Evolutionary conservation across 1,140 invertebrate species (phyloP).

Genomic region (Drosophila orosa): DNA sequence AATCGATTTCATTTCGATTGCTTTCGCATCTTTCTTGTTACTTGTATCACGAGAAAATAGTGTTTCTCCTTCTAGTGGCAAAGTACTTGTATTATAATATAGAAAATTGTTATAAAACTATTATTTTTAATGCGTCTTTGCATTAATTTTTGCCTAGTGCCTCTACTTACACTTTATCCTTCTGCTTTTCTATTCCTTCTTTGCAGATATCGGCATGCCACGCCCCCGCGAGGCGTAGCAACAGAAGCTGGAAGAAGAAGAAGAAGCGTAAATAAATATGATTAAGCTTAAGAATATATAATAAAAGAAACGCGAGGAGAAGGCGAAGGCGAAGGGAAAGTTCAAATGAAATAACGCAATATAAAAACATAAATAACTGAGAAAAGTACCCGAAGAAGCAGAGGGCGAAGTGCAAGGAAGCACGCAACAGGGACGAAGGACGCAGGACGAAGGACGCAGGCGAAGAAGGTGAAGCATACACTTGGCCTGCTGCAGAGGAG

Average conservation of each 20-base stretch:
- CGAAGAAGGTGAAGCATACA: constrained; percentile 21
- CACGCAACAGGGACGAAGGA: constrained; percentile 16
- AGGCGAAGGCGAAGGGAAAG: constrained; percentile 54
- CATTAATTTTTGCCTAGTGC: background rate
- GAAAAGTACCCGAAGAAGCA: constrained; percentile 25
- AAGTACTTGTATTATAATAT: background rate
- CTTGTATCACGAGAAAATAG: background rate
- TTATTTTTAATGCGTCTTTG: background rate
- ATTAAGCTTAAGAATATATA: constrained; percentile 83
- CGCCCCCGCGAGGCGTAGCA: constrained; percentile 38
- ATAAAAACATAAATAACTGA: constrained; percentile 77
- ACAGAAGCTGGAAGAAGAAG: constrained; percentile 30
- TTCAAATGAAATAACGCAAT: constrained; percentile 83
- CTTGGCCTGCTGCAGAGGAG: constrained; percentile 17
- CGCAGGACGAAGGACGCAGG: background rate
- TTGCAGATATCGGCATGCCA: constrained; percentile 52
- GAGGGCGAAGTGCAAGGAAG: constrained; percentile 16
- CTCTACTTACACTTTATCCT: background rate
- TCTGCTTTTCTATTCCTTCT: constrained; percentile 23
- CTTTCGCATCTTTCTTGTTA: background rate
- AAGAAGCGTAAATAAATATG: constrained; percentile 80
- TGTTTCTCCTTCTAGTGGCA: background rate
- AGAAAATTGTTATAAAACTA: background rate
- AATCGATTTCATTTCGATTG: background rate
- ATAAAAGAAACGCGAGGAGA: constrained; percentile 40